Conservation (phyloP, 1,140 invertebrate genomes). For the Asobara japonica region DNA sequence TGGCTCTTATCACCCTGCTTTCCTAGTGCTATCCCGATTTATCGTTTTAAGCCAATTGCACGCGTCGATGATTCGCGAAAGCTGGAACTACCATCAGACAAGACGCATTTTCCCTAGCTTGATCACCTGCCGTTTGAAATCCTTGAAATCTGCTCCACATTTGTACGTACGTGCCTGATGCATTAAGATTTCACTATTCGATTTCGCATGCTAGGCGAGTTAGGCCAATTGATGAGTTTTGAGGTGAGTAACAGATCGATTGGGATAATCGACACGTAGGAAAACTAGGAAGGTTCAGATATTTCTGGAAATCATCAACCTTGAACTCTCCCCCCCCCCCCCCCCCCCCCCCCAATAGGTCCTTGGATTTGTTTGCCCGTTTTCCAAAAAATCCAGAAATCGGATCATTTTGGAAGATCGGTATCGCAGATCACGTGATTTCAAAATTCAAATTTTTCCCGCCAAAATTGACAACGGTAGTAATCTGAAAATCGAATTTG, state of each 20-base stretch:
- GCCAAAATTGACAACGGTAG: too few species aligned
- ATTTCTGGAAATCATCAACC: neutral
- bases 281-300: neutral
- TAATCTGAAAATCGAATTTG: too few species aligned
- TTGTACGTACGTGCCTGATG: neutral
- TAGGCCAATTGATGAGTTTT: neutral
- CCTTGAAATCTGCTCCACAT: neutral
- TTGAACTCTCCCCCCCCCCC: too few species aligned
- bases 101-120: neutral
- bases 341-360: too few species aligned
- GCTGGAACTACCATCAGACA: neutral
- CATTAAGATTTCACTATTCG: neutral
- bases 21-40: neutral
- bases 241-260: neutral
- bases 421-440: too few species aligned
- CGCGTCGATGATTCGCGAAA: constrained; percentile 8
- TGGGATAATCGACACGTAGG: neutral
- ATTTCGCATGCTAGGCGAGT: neutral
- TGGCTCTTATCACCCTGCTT: neutral
- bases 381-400: too few species aligned
- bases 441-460: too few species aligned
- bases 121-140: neutral
- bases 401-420: too few species aligned
- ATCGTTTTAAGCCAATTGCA: neutral
- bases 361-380: too few species aligned